Conservation (phyloP, 2,888 invertebrate genomes). For the Hofmannophila pseudospretella region DNA sequence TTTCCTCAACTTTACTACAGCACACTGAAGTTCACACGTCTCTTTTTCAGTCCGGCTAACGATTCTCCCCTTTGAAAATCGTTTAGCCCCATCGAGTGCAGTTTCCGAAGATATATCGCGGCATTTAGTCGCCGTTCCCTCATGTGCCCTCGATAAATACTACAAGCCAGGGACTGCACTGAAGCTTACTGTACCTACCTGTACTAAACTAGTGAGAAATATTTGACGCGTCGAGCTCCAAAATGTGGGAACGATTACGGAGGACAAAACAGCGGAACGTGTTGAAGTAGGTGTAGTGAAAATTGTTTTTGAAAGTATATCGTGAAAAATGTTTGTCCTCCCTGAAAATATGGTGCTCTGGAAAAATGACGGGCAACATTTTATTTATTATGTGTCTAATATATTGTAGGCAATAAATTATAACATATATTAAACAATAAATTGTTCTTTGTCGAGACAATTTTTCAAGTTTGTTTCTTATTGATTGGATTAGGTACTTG, state of each 20-base stretch:
- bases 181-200: slow-evolving; percentile 22
- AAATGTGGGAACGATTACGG: slow-evolving; percentile 18
- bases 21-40: neutral
- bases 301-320: neutral
- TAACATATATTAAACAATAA: too few relatives aligned
- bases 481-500: too few relatives aligned
- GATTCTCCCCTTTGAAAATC: slow-evolving; percentile 19
- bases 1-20: too few relatives aligned
- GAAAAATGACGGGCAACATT: too few relatives aligned
- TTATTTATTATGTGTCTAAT: too few relatives aligned
- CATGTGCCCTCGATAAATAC: slow-evolving; percentile 27
- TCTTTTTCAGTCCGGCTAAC: slow-evolving; percentile 12
- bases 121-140: slow-evolving; percentile 30
- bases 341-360: neutral
- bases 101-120: slow-evolving; percentile 34
- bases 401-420: too few relatives aligned
- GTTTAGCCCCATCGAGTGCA: slow-evolving; percentile 29
- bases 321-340: neutral
- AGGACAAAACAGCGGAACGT: slow-evolving; percentile 16
- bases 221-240: slow-evolving; percentile 21
- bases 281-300: slow-evolving; percentile 1
- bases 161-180: slow-evolving; percentile 21
- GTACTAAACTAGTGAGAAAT: slow-evolving; percentile 26
- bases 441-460: too few relatives aligned
- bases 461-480: too few relatives aligned